Evolutionary conservation across 2,113 vertebrate species (phyloP).

Genomic region (Sinocyclocheilus anophthalmus): DNA sequence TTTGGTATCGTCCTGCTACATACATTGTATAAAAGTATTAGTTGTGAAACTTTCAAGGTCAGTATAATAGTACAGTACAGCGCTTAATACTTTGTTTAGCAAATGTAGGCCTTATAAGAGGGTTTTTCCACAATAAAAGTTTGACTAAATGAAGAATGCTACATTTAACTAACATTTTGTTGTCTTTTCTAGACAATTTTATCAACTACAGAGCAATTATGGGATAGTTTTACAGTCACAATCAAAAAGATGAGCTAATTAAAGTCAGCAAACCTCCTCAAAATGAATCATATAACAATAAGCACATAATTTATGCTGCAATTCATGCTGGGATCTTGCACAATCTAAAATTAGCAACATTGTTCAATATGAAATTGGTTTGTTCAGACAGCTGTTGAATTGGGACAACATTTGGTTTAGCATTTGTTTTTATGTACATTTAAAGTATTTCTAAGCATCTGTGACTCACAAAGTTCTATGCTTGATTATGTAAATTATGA

Average conservation of each 20-base stretch:
- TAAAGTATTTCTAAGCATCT: neutral
- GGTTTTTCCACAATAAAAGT: neutral
- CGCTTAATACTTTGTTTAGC: neutral
- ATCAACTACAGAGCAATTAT: neutral
- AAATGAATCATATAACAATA: neutral
- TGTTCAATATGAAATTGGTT: neutral
- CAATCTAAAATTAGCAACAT: neutral
- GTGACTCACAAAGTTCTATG: neutral
- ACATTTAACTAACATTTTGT: neutral
- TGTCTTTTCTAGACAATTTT: neutral
- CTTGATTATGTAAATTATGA: neutral
- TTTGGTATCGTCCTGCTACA: neutral
- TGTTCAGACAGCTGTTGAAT: neutral
- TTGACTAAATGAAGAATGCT: neutral
- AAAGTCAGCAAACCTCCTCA: neutral
- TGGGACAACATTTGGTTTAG: neutral
- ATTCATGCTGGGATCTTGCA: neutral
- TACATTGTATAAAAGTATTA: neutral
- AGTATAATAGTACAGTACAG: neutral
- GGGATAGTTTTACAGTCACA: neutral
- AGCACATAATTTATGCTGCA: neutral
- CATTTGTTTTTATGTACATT: neutral
- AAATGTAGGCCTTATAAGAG: neutral
- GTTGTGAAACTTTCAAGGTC: slow-evolving; percentile 8
- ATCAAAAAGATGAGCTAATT: neutral